Conservation (phyloP, 2,113 vertebrate species). For the Tachuris rubrigastra region DNA sequence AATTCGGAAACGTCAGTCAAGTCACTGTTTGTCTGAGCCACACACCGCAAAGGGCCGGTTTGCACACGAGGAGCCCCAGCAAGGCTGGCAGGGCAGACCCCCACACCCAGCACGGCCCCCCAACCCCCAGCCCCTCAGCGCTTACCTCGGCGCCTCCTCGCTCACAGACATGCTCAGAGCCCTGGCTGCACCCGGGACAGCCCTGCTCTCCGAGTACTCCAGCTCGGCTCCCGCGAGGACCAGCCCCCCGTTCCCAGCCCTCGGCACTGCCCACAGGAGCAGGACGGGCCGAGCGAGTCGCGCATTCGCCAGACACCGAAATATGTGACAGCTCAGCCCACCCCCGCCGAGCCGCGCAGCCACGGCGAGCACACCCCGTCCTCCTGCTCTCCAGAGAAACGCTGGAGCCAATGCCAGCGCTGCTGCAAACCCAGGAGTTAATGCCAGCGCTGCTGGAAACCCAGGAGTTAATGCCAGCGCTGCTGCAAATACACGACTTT, state of each 20-base stretch:
- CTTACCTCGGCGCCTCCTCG: neutral
- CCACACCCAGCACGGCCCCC: neutral
- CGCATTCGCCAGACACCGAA: neutral
- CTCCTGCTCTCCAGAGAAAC: neutral
- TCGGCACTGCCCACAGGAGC: neutral
- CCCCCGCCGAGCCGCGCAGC: neutral
- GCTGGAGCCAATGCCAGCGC: neutral
- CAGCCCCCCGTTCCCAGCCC: neutral
- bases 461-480: neutral
- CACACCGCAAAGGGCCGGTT: rapidly evolving
- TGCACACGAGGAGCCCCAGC: neutral
- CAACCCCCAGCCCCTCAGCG: neutral
- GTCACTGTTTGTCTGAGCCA: neutral
- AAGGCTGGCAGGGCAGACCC: neutral
- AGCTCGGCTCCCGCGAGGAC: neutral
- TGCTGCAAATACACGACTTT: neutral
- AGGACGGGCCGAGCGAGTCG: neutral
- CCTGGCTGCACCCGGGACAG: rapidly evolving
- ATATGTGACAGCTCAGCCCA: neutral
- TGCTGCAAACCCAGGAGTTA: neutral
- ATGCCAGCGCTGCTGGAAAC: neutral
- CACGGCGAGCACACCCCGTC: neutral
- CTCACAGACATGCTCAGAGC: neutral
- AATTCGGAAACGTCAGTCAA: neutral
- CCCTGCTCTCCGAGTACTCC: neutral